A percentile compares a stretch with the other conserved stretches of the same genome.
Evolutionary conservation across 2,888 invertebrate species (phyloP).

Genomic region (Phalangium opilio): DNA sequence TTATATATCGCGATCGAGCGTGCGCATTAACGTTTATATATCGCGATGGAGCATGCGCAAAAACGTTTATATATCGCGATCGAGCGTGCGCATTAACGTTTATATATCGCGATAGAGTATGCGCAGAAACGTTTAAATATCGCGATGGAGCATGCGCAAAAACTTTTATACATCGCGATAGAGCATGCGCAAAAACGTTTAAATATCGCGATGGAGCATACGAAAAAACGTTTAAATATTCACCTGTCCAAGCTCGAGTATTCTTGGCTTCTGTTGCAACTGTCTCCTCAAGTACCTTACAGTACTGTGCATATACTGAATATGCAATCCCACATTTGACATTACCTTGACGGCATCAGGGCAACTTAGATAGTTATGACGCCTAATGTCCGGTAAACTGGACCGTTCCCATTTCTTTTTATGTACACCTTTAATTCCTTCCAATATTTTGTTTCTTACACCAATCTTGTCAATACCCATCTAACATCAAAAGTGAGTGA

Average conservation of each 20-base stretch:
- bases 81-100: too few relatives aligned
- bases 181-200: too few relatives aligned
- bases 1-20: too few relatives aligned
- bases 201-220: too few relatives aligned
- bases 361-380: slow-evolving; percentile 13
- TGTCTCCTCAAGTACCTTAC: slow-evolving; percentile 30
- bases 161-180: too few relatives aligned
- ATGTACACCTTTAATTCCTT: slow-evolving; percentile 31
- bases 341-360: slow-evolving; percentile 32
- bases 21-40: too few relatives aligned
- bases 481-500: slow-evolving; percentile 2
- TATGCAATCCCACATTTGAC: slow-evolving; percentile 31
- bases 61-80: too few relatives aligned
- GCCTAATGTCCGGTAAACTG: slow-evolving; percentile 26
- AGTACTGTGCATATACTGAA: slow-evolving; percentile 30
- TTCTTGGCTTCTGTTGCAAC: slow-evolving; percentile 26
- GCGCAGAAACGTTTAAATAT: too few relatives aligned
- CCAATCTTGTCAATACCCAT: slow-evolving; percentile 31
- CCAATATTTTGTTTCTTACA: slow-evolving; percentile 31
- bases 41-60: too few relatives aligned
- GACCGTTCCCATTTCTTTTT: slow-evolving; percentile 32
- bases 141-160: too few relatives aligned
- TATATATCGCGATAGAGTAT: too few relatives aligned
- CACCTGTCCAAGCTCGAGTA: slow-evolving; percentile 23
- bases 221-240: not conserved